A percentile compares a stretch with the other conserved stretches of the same genome.
Conservation (phyloP, 2,797 vertebrate species). For the Loris lydekkerianus region DNA sequence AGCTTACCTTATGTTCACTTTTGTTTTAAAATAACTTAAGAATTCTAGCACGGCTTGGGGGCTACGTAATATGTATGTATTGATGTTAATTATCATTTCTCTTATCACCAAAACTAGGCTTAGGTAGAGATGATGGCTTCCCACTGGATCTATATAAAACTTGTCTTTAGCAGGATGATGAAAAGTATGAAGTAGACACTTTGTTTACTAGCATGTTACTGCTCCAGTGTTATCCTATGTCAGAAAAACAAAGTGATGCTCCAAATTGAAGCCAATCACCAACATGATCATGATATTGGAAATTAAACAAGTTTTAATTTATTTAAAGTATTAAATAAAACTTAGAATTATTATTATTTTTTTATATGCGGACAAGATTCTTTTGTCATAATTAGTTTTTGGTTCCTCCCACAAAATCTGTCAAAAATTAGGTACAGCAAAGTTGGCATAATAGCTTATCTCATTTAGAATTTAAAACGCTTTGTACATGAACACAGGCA, state of each 20-base stretch:
- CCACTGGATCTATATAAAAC: neutral
- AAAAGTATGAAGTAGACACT: neutral
- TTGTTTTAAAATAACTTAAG: neutral
- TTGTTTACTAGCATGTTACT: neutral
- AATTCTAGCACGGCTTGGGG: neutral
- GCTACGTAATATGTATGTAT: neutral
- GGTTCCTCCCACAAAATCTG: neutral
- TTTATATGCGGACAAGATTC: neutral
- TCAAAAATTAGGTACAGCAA: neutral
- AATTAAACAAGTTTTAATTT: neutral
- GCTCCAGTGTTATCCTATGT: neutral
- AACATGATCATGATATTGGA: neutral
- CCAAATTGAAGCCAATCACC: neutral
- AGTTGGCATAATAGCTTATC: conserved; percentile 47
- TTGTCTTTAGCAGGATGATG: neutral
- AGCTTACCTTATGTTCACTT: neutral
- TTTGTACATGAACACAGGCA: conserved; percentile 21
- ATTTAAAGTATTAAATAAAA: conserved; percentile 26
- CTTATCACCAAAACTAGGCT: neutral
- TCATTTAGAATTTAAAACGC: conserved; percentile 46
- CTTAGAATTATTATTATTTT: neutral
- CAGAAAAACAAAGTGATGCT: neutral
- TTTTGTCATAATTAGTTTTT: conserved; percentile 40
- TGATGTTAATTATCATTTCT: conserved; percentile 25
- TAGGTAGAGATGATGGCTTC: neutral